phyloP scores from a whole-genome alignment of 2,797 vertebrate genomes.

The Xenopus petersii region DNA sequence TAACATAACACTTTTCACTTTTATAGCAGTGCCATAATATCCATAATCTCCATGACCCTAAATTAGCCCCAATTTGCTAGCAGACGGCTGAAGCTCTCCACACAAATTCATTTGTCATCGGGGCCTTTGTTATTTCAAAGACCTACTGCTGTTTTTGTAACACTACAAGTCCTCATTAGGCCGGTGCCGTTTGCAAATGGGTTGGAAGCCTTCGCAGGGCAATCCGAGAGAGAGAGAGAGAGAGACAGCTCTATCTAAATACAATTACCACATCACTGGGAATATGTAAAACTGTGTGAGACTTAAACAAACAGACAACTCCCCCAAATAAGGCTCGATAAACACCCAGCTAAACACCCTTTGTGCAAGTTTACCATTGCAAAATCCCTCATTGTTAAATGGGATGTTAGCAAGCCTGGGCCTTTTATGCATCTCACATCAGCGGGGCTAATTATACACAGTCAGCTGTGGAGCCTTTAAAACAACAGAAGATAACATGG shows the following conservation, averaged over 20 bases:
- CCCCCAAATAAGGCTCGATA: constrained; percentile 50
- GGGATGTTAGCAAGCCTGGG: constrained; percentile 27
- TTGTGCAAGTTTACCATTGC: constrained; percentile 29
- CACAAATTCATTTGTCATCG: constrained; percentile 64
- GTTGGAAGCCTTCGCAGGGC: constrained; percentile 54
- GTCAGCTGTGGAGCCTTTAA: constrained; percentile 27
- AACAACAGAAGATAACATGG: constrained; percentile 34
- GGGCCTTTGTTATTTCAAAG: constrained; percentile 62
- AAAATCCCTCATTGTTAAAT: constrained; percentile 39
- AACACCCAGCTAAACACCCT: constrained; percentile 42
- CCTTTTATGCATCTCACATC: constrained; percentile 22
- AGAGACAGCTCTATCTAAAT: constrained; percentile 63
- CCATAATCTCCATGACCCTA: constrained; percentile 34
- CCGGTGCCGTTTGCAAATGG: constrained; percentile 60
- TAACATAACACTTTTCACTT: no score
- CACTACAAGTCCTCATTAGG: constrained; percentile 57
- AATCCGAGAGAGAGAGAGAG: constrained; percentile 55
- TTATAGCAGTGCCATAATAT: not conserved
- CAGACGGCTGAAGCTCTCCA: constrained; percentile 21
- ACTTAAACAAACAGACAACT: constrained; percentile 64
- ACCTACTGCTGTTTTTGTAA: constrained; percentile 53
- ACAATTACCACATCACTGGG: constrained; percentile 70
- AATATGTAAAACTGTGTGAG: constrained; percentile 60
- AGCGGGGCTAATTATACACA: constrained; percentile 30
- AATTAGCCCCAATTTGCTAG: constrained; percentile 34